Evolutionary conservation across 2,888 invertebrate genomes (phyloP).

Genomic region (Polymixis flavicincta): DNA sequence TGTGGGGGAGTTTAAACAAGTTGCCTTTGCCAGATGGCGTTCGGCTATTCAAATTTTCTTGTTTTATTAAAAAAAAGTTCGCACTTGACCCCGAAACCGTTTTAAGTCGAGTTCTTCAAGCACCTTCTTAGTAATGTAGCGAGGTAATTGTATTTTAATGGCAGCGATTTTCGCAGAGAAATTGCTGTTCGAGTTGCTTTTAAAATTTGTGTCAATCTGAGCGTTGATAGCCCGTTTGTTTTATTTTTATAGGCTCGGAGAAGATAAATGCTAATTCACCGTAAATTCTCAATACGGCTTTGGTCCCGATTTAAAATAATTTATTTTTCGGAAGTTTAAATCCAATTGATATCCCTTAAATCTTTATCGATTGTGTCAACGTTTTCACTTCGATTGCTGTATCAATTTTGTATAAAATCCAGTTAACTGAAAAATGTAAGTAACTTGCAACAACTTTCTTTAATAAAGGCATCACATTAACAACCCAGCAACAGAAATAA

Average conservation of each 20-base stretch:
- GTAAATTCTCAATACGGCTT: conserved; percentile 28
- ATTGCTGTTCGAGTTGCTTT: conserved; percentile 60
- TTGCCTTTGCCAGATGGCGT: conserved; percentile 75
- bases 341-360: conserved; percentile 11
- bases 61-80: conserved; percentile 81
- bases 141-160: conserved; percentile 70
- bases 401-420: not conserved
- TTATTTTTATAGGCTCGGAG: conserved; percentile 47
- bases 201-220: conserved; percentile 61
- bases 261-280: conserved; percentile 47
- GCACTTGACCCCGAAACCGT: conserved; percentile 72
- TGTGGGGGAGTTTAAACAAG: conserved; percentile 69
- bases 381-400: not conserved
- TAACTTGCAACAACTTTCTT: not conserved
- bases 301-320: conserved; percentile 12
- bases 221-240: conserved; percentile 52
- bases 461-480: conserved; percentile 11
- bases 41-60: conserved; percentile 77
- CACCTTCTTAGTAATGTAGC: conserved; percentile 67
- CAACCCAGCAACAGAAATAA: not conserved
- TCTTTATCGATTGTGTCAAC: conserved; percentile 2
- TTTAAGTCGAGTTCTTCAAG: conserved; percentile 67
- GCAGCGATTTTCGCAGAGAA: conserved; percentile 53
- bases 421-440: not conserved
- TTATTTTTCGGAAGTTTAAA: conserved; percentile 36